Percentiles rank a stretch among this genome's conserved stretches.
phyloP scores from a whole-genome alignment of 2,888 invertebrate species.

The Habroteleia sp. region DNA sequence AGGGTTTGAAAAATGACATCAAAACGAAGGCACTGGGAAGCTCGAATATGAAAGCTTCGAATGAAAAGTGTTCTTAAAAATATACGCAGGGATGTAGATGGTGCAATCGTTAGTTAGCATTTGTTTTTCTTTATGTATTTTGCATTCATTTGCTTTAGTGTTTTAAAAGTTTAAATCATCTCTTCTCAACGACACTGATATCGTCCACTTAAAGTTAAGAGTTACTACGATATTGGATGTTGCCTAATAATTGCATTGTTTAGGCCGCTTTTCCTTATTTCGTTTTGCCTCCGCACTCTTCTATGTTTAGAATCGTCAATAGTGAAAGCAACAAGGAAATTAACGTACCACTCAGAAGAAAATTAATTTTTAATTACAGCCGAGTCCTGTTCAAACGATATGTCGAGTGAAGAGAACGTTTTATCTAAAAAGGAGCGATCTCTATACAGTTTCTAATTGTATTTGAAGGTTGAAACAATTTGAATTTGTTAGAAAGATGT shows the following conservation, averaged over 20 bases:
- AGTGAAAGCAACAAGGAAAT: constrained; percentile 22
- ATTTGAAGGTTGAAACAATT: constrained; percentile 23
- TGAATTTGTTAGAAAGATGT: constrained; percentile 4
- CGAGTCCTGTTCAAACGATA: constrained; percentile 39
- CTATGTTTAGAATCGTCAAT: constrained; percentile 12
- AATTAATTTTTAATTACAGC: background rate
- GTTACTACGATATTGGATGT: constrained; percentile 43
- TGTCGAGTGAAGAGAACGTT: constrained; percentile 42
- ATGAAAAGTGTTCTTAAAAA: constrained; percentile 52
- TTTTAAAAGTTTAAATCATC: background rate
- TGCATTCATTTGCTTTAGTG: background rate
- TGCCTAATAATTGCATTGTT: constrained; percentile 28
- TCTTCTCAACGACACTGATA: constrained; percentile 1
- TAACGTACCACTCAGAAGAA: background rate
- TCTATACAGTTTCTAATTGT: constrained; percentile 18
- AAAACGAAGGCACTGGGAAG: constrained; percentile 64
- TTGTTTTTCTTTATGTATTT: background rate
- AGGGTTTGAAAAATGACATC: constrained; percentile 46
- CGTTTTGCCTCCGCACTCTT: constrained; percentile 4
- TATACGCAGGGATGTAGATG: constrained; percentile 47
- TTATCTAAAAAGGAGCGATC: constrained; percentile 25
- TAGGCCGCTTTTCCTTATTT: constrained; percentile 57
- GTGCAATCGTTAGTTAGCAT: constrained; percentile 20
- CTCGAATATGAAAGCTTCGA: constrained; percentile 59
- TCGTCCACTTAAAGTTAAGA: constrained; percentile 32